Evolutionary conservation across 1,140 invertebrate genomes (phyloP).

Genomic region (Calephelis nemesis): DNA sequence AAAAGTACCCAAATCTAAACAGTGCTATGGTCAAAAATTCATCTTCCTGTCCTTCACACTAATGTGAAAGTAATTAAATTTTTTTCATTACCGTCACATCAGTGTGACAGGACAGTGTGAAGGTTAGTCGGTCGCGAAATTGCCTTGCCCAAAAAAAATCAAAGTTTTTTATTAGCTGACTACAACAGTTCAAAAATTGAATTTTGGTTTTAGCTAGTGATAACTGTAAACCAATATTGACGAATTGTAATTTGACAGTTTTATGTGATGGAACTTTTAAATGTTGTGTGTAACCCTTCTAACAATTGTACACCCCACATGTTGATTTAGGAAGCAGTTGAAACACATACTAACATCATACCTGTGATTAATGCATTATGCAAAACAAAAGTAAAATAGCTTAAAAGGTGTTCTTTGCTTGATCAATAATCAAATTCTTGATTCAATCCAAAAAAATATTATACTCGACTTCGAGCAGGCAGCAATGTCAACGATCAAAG

Average conservation of each 20-base stretch:
- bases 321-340: conserved; percentile 24
- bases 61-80: too few species aligned
- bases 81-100: too few species aligned
- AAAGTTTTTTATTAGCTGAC: conserved; percentile 3
- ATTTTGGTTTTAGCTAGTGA: not conserved
- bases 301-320: conserved; percentile 26
- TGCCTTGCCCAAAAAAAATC: conserved; percentile 6
- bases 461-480: not conserved
- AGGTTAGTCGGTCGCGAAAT: not conserved
- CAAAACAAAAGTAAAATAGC: too few species aligned
- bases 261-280: conserved; percentile 28
- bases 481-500: not conserved
- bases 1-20: too few species aligned
- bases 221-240: conserved; percentile 23
- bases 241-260: conserved; percentile 24
- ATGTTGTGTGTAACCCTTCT: conserved; percentile 21
- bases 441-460: not conserved
- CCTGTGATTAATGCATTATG: conserved; percentile 2
- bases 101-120: too few species aligned
- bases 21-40: too few species aligned
- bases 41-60: too few species aligned
- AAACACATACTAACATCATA: not conserved
- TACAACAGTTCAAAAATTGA: not conserved
- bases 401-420: too few species aligned
- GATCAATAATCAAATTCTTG: not conserved